Conservation (phyloP, 2,888 invertebrate species). For the Pseudococcus longispinus region DNA sequence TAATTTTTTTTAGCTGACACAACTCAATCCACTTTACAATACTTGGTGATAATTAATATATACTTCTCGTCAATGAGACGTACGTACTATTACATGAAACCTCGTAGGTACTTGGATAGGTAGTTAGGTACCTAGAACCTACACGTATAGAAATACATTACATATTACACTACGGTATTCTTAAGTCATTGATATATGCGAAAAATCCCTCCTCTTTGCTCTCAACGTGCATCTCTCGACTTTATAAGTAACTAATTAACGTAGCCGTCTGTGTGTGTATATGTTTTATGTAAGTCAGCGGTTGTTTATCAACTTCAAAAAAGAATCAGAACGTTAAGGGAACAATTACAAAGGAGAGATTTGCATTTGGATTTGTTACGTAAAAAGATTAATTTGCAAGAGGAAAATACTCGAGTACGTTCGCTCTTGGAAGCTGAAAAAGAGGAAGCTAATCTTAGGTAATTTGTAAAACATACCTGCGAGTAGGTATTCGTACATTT, state of each 20-base stretch:
- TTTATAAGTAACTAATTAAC: neutral
- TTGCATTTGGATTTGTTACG: conserved; percentile 87
- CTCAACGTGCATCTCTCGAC: neutral
- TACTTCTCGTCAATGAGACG: neutral
- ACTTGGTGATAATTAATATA: neutral
- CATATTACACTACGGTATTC: no score
- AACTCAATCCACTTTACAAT: neutral
- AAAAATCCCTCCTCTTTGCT: neutral
- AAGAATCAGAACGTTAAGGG: conserved; percentile 82
- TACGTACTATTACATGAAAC: neutral
- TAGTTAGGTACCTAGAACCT: neutral
- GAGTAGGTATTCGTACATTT: no score
- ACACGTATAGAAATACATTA: neutral
- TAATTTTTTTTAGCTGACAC: neutral
- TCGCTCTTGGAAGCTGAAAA: conserved; percentile 67
- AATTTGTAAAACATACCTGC: conserved; percentile 53
- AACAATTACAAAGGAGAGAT: conserved; percentile 90
- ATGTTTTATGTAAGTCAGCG: conserved; percentile 69
- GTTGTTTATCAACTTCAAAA: conserved; percentile 90
- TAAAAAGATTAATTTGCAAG: conserved; percentile 84
- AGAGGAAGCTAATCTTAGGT: conserved; percentile 65
- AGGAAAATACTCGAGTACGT: conserved; percentile 73
- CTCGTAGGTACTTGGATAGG: neutral
- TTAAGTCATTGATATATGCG: neutral
- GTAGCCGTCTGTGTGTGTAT: neutral